These are phyloP conservation scores for Tinea pellionella DNA, from an alignment of 2,888 invertebrate genomes.

Conservation along the genomic window DNA sequence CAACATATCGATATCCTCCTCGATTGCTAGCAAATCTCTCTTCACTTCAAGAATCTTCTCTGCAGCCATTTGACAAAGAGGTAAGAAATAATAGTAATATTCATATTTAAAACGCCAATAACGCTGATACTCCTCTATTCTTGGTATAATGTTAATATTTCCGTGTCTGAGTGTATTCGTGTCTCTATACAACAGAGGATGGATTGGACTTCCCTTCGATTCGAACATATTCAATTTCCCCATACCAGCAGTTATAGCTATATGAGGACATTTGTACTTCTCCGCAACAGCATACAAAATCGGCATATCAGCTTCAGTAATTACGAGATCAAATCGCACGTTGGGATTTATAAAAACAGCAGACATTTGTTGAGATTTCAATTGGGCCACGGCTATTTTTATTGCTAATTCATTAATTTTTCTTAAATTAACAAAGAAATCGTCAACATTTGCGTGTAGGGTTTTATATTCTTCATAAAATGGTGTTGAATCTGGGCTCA, in stretches of 20 bases:
- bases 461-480: slow-evolving; percentile 48
- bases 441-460: slow-evolving; percentile 45
- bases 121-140: slow-evolving; percentile 38
- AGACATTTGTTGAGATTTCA: slow-evolving; percentile 50
- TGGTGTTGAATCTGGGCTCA: slow-evolving; percentile 40
- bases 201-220: slow-evolving; percentile 61
- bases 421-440: slow-evolving; percentile 37
- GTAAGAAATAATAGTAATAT: slow-evolving; percentile 45
- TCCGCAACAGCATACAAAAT: slow-evolving; percentile 60
- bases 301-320: slow-evolving; percentile 66
- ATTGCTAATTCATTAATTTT: slow-evolving; percentile 40
- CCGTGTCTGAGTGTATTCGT: slow-evolving; percentile 49
- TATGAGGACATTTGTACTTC: slow-evolving; percentile 63
- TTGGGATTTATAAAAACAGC: slow-evolving; percentile 48
- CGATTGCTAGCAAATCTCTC: slow-evolving; percentile 42
- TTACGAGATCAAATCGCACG: slow-evolving; percentile 65
- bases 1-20: slow-evolving; percentile 53
- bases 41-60: slow-evolving; percentile 44
- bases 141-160: slow-evolving; percentile 50
- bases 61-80: slow-evolving; percentile 44
- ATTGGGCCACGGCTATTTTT: slow-evolving; percentile 46
- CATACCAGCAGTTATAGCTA: slow-evolving; percentile 60
- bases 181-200: slow-evolving; percentile 63
- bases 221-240: slow-evolving; percentile 58
- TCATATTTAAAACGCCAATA: slow-evolving; percentile 40